These are phyloP conservation scores for Pachypanchax playfairii DNA, from an alignment of 2,113 vertebrate species.

Conservation along the genomic window DNA sequence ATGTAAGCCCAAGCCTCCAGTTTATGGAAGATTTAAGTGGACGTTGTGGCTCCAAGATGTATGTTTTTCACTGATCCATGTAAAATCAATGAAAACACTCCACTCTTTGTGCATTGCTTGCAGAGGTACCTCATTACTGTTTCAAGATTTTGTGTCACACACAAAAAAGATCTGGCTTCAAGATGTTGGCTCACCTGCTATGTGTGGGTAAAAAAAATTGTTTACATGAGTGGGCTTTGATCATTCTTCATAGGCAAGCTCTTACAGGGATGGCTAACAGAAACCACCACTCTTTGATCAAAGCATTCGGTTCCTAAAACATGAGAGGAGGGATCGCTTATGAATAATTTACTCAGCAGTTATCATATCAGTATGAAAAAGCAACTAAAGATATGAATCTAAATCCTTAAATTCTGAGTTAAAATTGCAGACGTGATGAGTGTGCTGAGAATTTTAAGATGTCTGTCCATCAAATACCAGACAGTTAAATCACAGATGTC, in stretches of 20 bases:
- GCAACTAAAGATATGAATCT: conserved; percentile 42
- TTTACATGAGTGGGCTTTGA: conserved; percentile 52
- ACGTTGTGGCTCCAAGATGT: neutral
- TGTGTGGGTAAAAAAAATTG: conserved; percentile 21
- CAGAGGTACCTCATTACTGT: conserved; percentile 9
- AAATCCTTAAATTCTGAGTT: conserved; percentile 31
- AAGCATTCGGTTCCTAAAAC: conserved; percentile 49
- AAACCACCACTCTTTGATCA: conserved; percentile 44
- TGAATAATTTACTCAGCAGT: conserved; percentile 70
- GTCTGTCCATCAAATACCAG: too few species aligned
- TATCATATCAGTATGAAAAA: conserved; percentile 59
- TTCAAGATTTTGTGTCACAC: conserved; percentile 11
- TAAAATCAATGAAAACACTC: neutral
- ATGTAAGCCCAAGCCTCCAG: neutral
- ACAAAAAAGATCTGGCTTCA: conserved; percentile 4
- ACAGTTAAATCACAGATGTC: too few species aligned
- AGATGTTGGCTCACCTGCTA: conserved; percentile 16
- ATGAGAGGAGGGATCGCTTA: conserved; percentile 34
- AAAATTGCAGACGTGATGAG: conserved; percentile 23
- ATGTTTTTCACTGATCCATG: neutral
- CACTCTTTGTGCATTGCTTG: neutral
- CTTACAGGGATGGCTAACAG: conserved; percentile 31
- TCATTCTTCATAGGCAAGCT: conserved; percentile 16
- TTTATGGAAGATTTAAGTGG: neutral
- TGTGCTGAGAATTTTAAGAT: conserved; percentile 8